phyloP scores from a whole-genome alignment of 2,888 invertebrate species.

The Junonia oenone region DNA sequence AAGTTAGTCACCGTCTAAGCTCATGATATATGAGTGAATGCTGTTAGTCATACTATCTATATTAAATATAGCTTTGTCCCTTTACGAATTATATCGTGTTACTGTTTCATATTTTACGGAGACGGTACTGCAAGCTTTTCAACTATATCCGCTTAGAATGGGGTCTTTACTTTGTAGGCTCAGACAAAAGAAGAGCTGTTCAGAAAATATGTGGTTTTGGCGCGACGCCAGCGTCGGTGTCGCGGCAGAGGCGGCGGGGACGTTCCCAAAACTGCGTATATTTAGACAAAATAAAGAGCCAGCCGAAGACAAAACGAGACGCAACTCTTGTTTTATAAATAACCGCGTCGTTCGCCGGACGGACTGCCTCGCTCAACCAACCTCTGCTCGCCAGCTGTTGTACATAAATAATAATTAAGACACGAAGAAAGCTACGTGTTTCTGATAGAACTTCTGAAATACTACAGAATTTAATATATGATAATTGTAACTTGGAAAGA shows the following conservation, averaged over 20 bases:
- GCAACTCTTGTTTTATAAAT: conserved; percentile 78
- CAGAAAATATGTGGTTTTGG: conserved; percentile 65
- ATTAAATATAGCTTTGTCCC: not conserved
- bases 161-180: conserved; percentile 37
- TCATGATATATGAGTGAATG: not conserved
- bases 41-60: not conserved
- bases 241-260: conserved; percentile 64
- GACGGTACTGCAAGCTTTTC: not conserved
- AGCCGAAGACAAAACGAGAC: conserved; percentile 79
- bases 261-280: conserved; percentile 80
- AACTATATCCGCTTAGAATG: not conserved
- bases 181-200: conserved; percentile 58
- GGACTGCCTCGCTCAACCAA: conserved; percentile 61
- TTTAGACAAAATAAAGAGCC: conserved; percentile 80
- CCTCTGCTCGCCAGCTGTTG: conserved; percentile 76
- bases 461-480: conserved; percentile 31
- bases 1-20: conserved; percentile 26
- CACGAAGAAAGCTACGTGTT: conserved; percentile 63
- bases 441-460: conserved; percentile 29
- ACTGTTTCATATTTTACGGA: not conserved
- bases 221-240: conserved; percentile 62
- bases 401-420: conserved; percentile 78
- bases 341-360: conserved; percentile 75
- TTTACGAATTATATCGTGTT: not conserved
- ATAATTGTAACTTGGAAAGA: not conserved